Evolutionary conservation across 2,888 invertebrate species (phyloP), one percentile per base, ranked within the genome.

Genomic region (Drosophila incognita): DNA sequence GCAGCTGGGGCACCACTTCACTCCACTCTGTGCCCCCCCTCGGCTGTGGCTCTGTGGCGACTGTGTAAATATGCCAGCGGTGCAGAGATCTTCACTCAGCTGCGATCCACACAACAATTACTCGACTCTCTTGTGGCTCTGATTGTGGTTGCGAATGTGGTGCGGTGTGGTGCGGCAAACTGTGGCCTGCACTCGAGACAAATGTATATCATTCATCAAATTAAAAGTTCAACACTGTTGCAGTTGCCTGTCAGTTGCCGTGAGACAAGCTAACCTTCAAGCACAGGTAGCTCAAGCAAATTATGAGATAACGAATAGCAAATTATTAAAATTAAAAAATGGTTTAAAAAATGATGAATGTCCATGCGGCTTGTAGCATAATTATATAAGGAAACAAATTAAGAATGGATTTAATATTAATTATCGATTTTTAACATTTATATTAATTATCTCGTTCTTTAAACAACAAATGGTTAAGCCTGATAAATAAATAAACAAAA

Each of bases 171-270:
- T 63, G 29, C 49, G 53, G 74, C 75, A 78, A 78, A 72, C 78
- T 78, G 82, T 58, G 73, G 77, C 71, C 74, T 68, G 83, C 87
- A 89, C 85, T 86, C 82, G 85, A 86, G 85, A 86, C 90, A 86
- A 89, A 88, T 90, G 86, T 87, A 76, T 88, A 90, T 90, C 90
- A 87, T 87, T 87, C 86, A 86, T 90, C 89, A 87, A 87, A 87
- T 87, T 90, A 90, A 87, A 87, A 90, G 83, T 88, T 87, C 83
- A 83, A 80, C 80, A 82, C 72, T 76, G 73, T 60, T 82, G 72
- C 76, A 75, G 67, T 85, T 76, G 87, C 83, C 82, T 82, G 82
- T 79, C 76, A 63, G 78, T 73, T 83, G 75, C 83, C 83, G 79
- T 85, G 75, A 73, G 83, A 74, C 76, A 81, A 69, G 51, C 71